phyloP scores from a whole-genome alignment of 1,140 invertebrate genomes.

The Papilio aristodemus region DNA sequence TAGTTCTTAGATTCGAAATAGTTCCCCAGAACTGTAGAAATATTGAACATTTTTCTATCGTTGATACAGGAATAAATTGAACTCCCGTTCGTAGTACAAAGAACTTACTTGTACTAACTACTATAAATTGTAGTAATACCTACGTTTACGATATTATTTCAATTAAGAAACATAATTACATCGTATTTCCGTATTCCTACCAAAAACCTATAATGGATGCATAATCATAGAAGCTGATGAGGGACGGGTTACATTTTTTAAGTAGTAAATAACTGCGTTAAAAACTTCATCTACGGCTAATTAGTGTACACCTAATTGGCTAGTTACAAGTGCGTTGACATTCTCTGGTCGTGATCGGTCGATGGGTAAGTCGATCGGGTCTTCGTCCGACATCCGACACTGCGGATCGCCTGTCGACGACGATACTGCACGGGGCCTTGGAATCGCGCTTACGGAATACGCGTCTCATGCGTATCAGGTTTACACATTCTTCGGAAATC shows the following conservation, averaged over 20 bases:
- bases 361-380: slow-evolving; percentile 69
- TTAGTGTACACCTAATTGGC: slow-evolving; percentile 39
- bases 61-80: no score
- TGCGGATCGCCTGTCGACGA: slow-evolving; percentile 57
- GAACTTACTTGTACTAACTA: no score
- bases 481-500: slow-evolving; percentile 43
- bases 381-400: slow-evolving; percentile 50
- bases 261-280: not conserved
- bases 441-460: slow-evolving; percentile 60
- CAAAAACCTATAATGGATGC: no score
- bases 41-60: no score
- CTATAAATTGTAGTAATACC: no score
- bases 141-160: no score
- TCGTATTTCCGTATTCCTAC: no score
- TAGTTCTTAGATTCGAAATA: not conserved
- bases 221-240: not conserved
- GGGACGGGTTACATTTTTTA: not conserved
- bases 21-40: no score
- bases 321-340: slow-evolving; percentile 51
- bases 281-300: not conserved
- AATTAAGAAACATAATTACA: no score
- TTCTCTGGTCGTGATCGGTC: slow-evolving; percentile 54
- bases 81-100: no score
- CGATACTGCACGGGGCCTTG: slow-evolving; percentile 66
- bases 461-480: slow-evolving; percentile 63